phyloP scores from a whole-genome alignment of 2,797 vertebrate species.

The Mallotus villosus region DNA sequence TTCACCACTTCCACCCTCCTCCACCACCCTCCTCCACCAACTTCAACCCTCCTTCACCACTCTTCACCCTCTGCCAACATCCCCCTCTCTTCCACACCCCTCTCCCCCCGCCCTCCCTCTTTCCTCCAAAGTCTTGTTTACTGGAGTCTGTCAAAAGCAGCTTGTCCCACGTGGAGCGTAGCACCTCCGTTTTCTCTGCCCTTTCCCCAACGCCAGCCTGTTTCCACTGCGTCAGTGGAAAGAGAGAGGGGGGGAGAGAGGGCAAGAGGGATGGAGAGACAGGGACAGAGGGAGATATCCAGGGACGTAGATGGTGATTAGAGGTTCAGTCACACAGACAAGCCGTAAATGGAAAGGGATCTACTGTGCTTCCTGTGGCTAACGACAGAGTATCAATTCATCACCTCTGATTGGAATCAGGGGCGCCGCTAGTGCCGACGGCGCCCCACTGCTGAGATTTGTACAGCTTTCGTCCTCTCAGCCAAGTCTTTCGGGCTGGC shows the following conservation, averaged over 20 bases:
- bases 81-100: no score
- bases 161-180: no score
- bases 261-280: no score
- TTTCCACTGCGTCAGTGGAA: no score
- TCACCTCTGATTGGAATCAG: background rate
- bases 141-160: no score
- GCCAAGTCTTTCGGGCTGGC: background rate
- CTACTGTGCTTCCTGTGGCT: slow-evolving; percentile 8
- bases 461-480: no score
- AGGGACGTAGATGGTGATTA: background rate
- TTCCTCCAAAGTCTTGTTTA: no score
- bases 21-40: no score
- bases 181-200: background rate
- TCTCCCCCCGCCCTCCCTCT: no score
- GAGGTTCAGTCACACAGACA: background rate
- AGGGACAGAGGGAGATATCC: background rate
- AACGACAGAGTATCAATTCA: slow-evolving; percentile 5
- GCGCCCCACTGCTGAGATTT: background rate
- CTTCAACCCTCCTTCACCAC: no score
- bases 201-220: background rate
- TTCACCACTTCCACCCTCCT: background rate
- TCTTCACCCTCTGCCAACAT: background rate
- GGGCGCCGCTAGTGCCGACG: background rate
- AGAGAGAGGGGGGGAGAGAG: no score
- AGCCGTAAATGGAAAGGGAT: background rate